Evolutionary conservation across 2,113 vertebrate genomes (phyloP).

Genomic region (Apaloderma vittatum): DNA sequence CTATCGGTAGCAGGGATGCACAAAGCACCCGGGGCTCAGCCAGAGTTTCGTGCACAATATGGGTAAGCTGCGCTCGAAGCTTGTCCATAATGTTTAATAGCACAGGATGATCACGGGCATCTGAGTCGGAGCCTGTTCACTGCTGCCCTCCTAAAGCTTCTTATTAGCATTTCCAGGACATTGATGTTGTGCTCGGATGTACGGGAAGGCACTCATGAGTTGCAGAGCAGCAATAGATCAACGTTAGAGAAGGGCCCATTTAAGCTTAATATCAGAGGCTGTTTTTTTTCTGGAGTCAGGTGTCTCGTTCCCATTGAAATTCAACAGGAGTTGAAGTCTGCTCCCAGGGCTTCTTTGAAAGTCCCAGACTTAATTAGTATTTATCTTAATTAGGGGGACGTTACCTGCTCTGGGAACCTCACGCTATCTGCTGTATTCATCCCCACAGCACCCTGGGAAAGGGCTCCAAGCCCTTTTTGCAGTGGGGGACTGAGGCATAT

Average conservation of each 20-base stretch:
- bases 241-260: slow-evolving; percentile 31
- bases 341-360: slow-evolving; percentile 70
- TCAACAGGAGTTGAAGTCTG: slow-evolving; percentile 59
- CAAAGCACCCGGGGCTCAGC: background rate
- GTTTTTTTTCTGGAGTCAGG: slow-evolving; percentile 56
- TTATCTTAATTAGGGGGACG: slow-evolving; percentile 68
- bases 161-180: slow-evolving; percentile 72
- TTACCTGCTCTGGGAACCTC: slow-evolving; percentile 66
- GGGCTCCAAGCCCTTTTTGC: background rate
- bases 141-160: slow-evolving; percentile 47
- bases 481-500: background rate
- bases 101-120: background rate
- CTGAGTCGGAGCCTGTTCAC: background rate
- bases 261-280: slow-evolving; percentile 36
- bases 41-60: fast-evolving
- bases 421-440: slow-evolving; percentile 10
- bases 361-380: slow-evolving; percentile 73
- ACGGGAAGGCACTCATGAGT: slow-evolving; percentile 44
- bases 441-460: slow-evolving; percentile 22
- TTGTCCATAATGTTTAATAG: slow-evolving; percentile 33
- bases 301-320: slow-evolving; percentile 63
- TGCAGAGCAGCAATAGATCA: slow-evolving; percentile 49
- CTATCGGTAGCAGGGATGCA: background rate
- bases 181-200: slow-evolving; percentile 8
- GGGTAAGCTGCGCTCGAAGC: background rate